Evolutionary conservation across 2,113 vertebrate genomes (phyloP).

Genomic region (Anguilla rostrata): DNA sequence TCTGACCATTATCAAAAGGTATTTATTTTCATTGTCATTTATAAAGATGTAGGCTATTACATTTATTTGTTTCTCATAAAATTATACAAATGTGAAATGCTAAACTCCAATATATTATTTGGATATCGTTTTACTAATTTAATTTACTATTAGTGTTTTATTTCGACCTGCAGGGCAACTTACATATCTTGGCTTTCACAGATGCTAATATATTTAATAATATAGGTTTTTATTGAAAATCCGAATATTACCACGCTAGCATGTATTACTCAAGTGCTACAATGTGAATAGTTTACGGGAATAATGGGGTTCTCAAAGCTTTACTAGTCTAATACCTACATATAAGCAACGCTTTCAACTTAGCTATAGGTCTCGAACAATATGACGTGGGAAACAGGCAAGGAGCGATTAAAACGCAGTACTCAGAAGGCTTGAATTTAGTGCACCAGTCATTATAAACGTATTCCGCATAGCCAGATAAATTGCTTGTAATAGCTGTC

Average conservation of each 20-base stretch:
- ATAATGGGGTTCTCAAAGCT: not conserved
- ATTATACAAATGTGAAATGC: too few species aligned
- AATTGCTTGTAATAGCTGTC: not conserved
- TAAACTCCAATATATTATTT: not conserved
- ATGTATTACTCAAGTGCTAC: not conserved
- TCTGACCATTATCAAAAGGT: constrained; percentile 17
- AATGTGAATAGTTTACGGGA: not conserved
- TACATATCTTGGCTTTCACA: not conserved
- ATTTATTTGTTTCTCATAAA: not conserved
- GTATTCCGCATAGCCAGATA: not conserved
- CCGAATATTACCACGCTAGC: not conserved
- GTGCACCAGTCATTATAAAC: not conserved
- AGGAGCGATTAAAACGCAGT: not conserved
- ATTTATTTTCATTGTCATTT: not conserved
- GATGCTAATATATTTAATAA: not conserved
- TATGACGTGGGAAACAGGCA: not conserved
- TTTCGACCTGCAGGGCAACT: not conserved
- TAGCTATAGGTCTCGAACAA: not conserved
- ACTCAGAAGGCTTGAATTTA: not conserved
- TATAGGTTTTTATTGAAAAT: not conserved
- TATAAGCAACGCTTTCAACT: not conserved
- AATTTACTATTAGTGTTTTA: not conserved
- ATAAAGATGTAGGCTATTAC: not conserved
- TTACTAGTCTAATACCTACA: not conserved
- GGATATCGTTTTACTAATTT: not conserved